Conservation (phyloP, 2,113 vertebrate genomes). For the Naja naja region DNA sequence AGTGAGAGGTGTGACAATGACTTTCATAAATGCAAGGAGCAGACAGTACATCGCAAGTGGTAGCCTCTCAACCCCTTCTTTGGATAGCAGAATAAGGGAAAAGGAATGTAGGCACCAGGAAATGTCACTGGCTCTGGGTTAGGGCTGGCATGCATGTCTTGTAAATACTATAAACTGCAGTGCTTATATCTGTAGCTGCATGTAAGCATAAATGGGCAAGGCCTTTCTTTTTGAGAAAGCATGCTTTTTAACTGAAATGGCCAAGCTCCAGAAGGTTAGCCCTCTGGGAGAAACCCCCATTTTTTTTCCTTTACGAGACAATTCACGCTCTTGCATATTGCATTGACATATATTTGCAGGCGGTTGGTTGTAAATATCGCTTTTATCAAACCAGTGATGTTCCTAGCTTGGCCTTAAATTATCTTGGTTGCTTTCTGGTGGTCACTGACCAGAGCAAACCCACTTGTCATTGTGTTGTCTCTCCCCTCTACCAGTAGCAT, state of each 20-base stretch:
- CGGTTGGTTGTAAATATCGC: neutral
- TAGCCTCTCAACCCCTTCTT: too few relatives aligned
- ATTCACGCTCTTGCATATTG: neutral
- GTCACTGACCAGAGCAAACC: neutral
- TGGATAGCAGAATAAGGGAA: neutral
- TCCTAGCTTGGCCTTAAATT: neutral
- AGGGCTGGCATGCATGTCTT: constrained; percentile 48
- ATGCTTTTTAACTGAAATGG: constrained; percentile 30
- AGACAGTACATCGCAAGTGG: neutral
- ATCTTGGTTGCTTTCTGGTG: neutral
- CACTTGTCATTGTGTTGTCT: neutral
- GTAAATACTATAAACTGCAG: constrained; percentile 43
- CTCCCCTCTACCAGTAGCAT: neutral
- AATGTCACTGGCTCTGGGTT: neutral
- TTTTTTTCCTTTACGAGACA: neutral
- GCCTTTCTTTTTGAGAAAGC: constrained; percentile 41
- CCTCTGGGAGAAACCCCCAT: neutral
- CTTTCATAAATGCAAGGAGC: neutral
- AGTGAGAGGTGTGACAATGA: neutral
- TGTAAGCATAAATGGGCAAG: constrained; percentile 52
- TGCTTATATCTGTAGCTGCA: constrained; percentile 52
- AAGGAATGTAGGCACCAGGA: neutral
- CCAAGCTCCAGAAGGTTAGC: neutral
- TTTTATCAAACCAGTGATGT: neutral
- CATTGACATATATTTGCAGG: neutral